A percentile compares a stretch with the other conserved stretches of the same genome.
Evolutionary conservation across 2,113 vertebrate genomes (phyloP).

Genomic region (Percina caprodes): DNA sequence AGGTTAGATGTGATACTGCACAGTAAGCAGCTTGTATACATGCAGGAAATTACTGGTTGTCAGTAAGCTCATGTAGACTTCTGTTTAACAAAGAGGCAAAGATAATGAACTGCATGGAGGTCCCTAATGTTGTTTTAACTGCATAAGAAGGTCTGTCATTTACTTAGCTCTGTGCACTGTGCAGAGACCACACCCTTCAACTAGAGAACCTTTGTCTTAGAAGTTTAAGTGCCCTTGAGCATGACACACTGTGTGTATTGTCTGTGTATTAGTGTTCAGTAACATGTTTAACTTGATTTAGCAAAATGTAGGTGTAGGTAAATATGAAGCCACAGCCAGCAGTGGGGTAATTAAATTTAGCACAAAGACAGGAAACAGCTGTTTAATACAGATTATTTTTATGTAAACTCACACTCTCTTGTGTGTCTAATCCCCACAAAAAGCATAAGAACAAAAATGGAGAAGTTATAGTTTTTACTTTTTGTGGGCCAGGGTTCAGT

Average conservation of each 20-base stretch:
- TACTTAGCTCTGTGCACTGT: neutral
- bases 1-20: constrained; percentile 51
- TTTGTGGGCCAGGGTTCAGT: neutral
- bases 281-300: neutral
- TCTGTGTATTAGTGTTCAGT: neutral
- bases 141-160: neutral
- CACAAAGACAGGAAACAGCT: constrained; percentile 12
- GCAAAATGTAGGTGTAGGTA: no score
- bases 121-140: constrained; percentile 9
- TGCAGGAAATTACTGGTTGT: neutral
- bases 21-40: neutral
- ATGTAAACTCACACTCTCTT: neutral
- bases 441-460: neutral
- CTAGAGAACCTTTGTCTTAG: neutral
- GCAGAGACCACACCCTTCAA: neutral
- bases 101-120: neutral
- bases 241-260: neutral
- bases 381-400: neutral
- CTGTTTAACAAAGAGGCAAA: neutral
- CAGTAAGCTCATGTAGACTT: neutral
- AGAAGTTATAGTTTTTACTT: neutral
- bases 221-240: constrained; percentile 6
- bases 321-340: neutral
- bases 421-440: neutral
- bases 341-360: neutral